Conservation (phyloP, 23 tunicate genomes). For the Halocynthia roretzi region DNA sequence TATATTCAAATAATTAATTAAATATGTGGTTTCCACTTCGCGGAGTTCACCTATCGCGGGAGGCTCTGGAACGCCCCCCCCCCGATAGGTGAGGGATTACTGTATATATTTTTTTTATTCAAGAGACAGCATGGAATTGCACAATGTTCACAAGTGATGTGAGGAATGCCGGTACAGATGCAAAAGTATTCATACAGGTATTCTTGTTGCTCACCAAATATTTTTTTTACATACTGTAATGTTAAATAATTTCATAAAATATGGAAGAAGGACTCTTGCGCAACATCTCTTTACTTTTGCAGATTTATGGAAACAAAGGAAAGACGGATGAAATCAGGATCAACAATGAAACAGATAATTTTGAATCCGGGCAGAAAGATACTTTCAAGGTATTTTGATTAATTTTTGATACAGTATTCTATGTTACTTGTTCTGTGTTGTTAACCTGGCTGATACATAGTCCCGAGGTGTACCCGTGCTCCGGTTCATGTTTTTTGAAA, state of each 20-base stretch:
- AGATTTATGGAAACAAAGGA: conserved; percentile 90
- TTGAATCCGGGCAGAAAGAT: conserved; percentile 97
- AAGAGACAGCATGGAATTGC: conserved; percentile 83
- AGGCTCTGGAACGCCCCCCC: not conserved
- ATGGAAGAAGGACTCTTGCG: not conserved
- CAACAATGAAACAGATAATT: conserved; percentile 92
- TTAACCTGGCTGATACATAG: too few species aligned
- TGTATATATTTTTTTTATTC: not conserved
- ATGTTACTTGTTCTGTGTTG: too few species aligned
- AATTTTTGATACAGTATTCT: too few species aligned
- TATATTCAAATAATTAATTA: too few species aligned
- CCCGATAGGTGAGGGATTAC: not conserved
- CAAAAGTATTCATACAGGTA: conserved; percentile 93
- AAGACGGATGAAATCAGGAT: conserved; percentile 83
- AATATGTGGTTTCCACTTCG: too few species aligned
- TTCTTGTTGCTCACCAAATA: not conserved
- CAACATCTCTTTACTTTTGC: not conserved
- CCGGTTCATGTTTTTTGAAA: too few species aligned
- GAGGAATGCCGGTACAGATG: conserved; percentile 93
- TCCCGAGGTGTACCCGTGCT: too few species aligned
- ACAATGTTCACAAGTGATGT: conserved; percentile 80
- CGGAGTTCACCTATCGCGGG: too few species aligned
- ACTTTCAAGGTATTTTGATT: conserved; percentile 50
- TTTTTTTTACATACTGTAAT: too few species aligned
- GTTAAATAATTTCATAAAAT: too few species aligned